These are phyloP conservation scores for Struthio camelus DNA, from an alignment of 2,113 vertebrate genomes.

Conservation along the genomic window DNA sequence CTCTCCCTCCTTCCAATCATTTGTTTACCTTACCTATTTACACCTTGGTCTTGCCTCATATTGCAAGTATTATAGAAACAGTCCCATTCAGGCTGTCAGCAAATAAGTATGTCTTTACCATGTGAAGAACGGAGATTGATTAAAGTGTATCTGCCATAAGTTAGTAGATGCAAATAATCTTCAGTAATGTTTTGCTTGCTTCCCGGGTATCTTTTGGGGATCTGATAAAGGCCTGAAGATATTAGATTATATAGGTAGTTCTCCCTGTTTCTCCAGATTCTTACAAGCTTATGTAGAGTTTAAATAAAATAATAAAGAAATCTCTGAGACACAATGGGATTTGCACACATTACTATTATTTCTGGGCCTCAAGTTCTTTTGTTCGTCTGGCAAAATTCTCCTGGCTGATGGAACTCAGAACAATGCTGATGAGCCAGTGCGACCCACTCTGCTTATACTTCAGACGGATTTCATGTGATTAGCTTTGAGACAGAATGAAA, in stretches of 20 bases:
- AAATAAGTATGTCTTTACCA: neutral
- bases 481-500: neutral
- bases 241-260: neutral
- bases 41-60: neutral
- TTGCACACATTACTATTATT: neutral
- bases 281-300: neutral
- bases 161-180: neutral
- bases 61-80: neutral
- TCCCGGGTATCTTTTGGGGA: neutral
- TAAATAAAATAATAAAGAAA: neutral
- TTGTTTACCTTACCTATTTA: neutral
- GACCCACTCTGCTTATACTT: neutral
- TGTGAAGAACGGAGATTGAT: neutral
- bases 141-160: neutral
- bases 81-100: neutral
- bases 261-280: neutral
- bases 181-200: neutral
- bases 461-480: neutral
- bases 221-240: neutral
- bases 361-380: neutral
- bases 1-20: neutral
- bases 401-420: neutral
- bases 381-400: neutral
- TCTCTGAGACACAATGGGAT: neutral
- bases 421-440: neutral